These are phyloP conservation scores for Lycopodina hypogea DNA, from an alignment of 37 sponge, comb jelly and placozoan species.

Conservation along the genomic window DNA sequence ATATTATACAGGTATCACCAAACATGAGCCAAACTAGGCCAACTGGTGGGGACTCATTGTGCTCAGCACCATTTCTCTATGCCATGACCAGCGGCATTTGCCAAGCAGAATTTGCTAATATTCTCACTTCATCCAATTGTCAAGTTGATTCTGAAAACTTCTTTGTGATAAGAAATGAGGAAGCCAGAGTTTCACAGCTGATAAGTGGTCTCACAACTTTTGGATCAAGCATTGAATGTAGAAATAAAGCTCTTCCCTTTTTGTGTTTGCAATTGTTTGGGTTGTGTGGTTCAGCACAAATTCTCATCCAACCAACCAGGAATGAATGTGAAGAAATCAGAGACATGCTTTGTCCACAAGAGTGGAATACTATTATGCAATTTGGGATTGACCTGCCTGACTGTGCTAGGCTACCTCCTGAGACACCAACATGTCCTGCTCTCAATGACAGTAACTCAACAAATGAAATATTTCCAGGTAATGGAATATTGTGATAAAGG, in stretches of 20 bases:
- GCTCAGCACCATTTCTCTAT: no score
- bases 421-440: constrained; percentile 6
- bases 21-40: no score
- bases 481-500: no score
- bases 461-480: no score
- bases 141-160: not conserved
- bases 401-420: not conserved
- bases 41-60: no score
- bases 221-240: not conserved
- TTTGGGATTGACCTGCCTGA: constrained; percentile 3
- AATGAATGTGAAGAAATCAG: constrained; percentile 16
- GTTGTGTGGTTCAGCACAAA: not conserved
- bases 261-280: constrained; percentile 22
- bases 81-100: not conserved
- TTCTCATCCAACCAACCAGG: not conserved
- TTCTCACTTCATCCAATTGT: not conserved
- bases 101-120: not conserved
- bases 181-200: not conserved
- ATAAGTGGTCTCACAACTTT: not conserved
- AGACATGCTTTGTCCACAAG: not conserved
- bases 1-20: no score
- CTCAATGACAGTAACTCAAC: not conserved
- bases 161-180: not conserved
- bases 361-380: not conserved
- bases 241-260: not conserved